Conservation (phyloP, 2,888 invertebrate genomes). For the Troilus luridus region DNA sequence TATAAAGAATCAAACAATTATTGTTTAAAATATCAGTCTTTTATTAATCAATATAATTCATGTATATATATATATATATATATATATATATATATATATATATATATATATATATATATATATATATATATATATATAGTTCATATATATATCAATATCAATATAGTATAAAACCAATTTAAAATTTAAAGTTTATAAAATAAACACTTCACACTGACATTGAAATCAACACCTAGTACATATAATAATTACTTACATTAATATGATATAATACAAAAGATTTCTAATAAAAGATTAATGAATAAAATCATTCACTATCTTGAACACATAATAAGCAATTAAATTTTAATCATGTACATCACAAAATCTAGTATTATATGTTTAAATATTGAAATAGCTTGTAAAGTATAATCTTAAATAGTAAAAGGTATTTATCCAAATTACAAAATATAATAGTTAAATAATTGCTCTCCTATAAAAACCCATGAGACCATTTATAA, state of each 20-base stretch:
- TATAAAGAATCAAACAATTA: background rate
- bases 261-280: background rate
- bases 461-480: background rate
- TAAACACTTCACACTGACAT: background rate
- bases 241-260: background rate
- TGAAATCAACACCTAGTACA: background rate
- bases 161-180: background rate
- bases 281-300: too few species aligned
- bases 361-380: too few species aligned
- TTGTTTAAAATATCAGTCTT: slow-evolving; percentile 2
- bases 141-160: too few species aligned
- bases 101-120: too few species aligned
- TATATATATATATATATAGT: too few species aligned
- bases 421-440: background rate
- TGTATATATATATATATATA: too few species aligned
- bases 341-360: too few species aligned
- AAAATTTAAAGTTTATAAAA: background rate
- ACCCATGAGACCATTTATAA: background rate
- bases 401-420: background rate
- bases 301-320: too few species aligned
- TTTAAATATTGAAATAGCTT: too few species aligned
- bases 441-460: background rate
- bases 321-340: too few species aligned
- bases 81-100: too few species aligned
- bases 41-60: background rate